Evolutionary conservation across 2,797 vertebrate genomes (phyloP), one percentile per base, ranked within the genome.

Genomic region (Urophycis tenuis): DNA sequence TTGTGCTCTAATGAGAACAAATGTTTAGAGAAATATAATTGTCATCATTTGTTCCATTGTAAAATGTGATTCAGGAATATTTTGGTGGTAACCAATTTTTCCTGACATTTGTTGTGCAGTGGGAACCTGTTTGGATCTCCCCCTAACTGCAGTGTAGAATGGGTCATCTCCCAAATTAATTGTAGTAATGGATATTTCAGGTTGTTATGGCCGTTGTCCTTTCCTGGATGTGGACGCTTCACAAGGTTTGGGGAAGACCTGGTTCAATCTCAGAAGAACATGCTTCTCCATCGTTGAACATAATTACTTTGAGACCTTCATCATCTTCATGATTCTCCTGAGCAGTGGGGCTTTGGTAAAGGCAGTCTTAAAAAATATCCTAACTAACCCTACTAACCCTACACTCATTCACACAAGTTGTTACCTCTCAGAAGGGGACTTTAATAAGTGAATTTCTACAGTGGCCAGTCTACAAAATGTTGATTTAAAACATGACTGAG

Each of bases 291-390:
- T 99, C 0, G 97, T 97, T 0, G 97, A 99, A 84, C 95, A 99
- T 71, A 95, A 95, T 90, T 98, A 95, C 92, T 99, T 99, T 0
- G 96, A 99, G 91, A 94, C 93, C 7, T 99, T 99, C 90, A 97
- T 99, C n/a, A 95, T 97, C 84, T 96, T 99, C 91, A 98, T 98
- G 96, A 98, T 99, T 82, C 92, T 99, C 75, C 91, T 98, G 71
- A 99, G 97, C 92, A 98, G 97, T 0, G 96, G 96, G 14, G 96
- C 97, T 0, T 90, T 99, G 95, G 97, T 99, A 84, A 60, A 60
- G 22, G 7, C 49, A 8, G 3, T 22, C 49, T 22, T 60, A 60
- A n/a, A 5, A 60, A 5, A 8, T n/a, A 60, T 22, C 49, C 22
- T 60, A n/a, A 60, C 49, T n/a, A 49, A 49, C 17, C 45, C 5